These are phyloP conservation scores for Andinoacara biseriatus DNA, from an alignment of 2,113 vertebrate genomes.

Conservation along the genomic window DNA sequence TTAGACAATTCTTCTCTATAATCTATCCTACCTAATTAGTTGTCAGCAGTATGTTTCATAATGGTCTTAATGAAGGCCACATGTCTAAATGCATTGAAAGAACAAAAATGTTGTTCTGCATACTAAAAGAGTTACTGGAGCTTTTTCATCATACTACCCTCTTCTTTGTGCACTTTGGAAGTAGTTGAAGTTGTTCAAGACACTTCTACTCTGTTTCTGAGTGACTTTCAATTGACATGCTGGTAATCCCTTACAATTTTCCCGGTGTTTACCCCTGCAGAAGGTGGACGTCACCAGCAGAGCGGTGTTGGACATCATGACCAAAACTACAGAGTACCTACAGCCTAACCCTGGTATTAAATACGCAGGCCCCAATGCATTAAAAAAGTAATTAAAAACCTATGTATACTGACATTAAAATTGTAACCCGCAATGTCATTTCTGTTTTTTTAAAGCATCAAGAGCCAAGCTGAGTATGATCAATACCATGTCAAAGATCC, in stretches of 20 bases:
- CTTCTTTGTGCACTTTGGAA: neutral
- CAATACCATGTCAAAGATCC: constrained; percentile 98
- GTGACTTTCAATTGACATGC: neutral
- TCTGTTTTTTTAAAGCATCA: constrained; percentile 80
- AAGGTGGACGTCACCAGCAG: constrained; percentile 95
- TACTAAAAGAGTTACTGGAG: rapidly evolving
- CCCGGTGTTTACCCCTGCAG: constrained; percentile 65
- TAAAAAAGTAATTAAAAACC: rapidly evolving
- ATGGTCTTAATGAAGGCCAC: neutral
- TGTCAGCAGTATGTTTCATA: neutral
- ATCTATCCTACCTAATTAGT: neutral
- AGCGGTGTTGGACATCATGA: constrained; percentile 95
- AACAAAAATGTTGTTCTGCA: rapidly evolving
- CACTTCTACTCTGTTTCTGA: neutral
- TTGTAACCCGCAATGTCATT: neutral
- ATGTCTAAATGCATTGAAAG: neutral
- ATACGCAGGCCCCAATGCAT: rapidly evolving
- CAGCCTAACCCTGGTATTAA: constrained; percentile 92
- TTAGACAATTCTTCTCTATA: neutral
- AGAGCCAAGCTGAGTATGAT: constrained; percentile 97
- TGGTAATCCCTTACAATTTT: neutral
- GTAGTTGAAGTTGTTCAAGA: neutral
- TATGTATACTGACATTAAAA: rapidly evolving
- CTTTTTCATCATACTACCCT: neutral
- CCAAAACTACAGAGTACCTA: constrained; percentile 94